Evolutionary conservation across 1,140 invertebrate species (phyloP).

Genomic region (Tyrophagus putrescentiae): DNA sequence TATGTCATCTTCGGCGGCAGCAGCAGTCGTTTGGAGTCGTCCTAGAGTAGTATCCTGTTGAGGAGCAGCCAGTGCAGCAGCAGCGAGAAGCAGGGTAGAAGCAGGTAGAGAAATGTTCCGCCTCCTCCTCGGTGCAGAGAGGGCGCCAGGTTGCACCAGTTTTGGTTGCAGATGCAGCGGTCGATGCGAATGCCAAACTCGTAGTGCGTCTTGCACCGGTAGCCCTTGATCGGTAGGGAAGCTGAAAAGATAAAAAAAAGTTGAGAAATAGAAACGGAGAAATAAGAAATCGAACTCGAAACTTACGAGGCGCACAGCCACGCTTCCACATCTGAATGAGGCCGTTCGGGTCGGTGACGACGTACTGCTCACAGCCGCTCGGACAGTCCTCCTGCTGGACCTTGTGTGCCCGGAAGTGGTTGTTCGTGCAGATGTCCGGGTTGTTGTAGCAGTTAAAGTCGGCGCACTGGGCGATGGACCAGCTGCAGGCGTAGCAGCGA

Average conservation of each 20-base stretch:
- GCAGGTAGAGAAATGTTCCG: too few species aligned
- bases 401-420: constrained; percentile 12
- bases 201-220: constrained; percentile 18
- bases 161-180: constrained; percentile 21
- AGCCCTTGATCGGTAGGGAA: not conserved
- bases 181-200: constrained; percentile 20
- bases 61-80: too few species aligned
- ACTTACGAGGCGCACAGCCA: not conserved
- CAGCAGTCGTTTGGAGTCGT: too few species aligned
- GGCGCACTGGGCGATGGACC: constrained; percentile 7
- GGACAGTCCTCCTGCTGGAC: constrained; percentile 20
- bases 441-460: constrained; percentile 24
- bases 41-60: too few species aligned
- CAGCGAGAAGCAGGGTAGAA: too few species aligned
- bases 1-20: too few species aligned
- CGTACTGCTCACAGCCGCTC: constrained; percentile 23
- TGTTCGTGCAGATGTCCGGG: constrained; percentile 24
- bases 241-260: not conserved
- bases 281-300: not conserved
- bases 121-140: too few species aligned
- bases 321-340: not conserved
- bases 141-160: constrained; percentile 17
- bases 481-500: constrained; percentile 20
- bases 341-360: constrained; percentile 24
- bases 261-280: not conserved